Evolutionary conservation across 2,888 invertebrate genomes (phyloP), one percentile per base, ranked within the genome.

Genomic region (Dendrolimus houi): DNA sequence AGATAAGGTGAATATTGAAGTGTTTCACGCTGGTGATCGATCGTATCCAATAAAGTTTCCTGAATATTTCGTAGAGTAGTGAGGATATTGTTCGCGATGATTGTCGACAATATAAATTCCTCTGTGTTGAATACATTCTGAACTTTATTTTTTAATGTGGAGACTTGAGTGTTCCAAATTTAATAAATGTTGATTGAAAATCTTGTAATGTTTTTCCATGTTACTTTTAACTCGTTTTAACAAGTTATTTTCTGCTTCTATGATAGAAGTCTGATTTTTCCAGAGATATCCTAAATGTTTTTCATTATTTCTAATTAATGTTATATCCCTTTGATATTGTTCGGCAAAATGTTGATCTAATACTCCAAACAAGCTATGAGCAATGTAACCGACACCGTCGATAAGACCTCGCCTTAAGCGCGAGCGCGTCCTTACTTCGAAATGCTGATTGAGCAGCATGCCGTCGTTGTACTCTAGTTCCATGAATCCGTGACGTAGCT

Each of bases 401-500:
- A 54, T 54, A 8, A 54, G 13, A 8, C 54, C 54, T n/a, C 54
- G 54, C 17, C 54, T n/a, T 10, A 3, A 10, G 17, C 54, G 17
- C 54, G 17, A 10, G 17, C 17, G 13, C 14, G 8, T 47, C 47
- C 10, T 9, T 10, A 1, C 10, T 17, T 14, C 14, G 54, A 54
- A 17, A 14, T 54, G 14, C 14, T 54, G 54, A 54, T 29, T 54
- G 10, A 54, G 10, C 14, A 54, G 29, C 17, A 54, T 54, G n/a
- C 29, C 14, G 29, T 54, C 29, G 12, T 41, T 17, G 42, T 42
- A 41, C 41, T 41, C 10, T 54, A 54, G 54, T 54, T 54, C 54
- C 40, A 41, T 54, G 13, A 41, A 13, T 13, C 41, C 54, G 54
- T 54, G 54, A 54, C 54, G 54, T 54, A 54, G 12, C n/a, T 55